phyloP scores from a whole-genome alignment of 2,888 invertebrate species.

The Apotomis capreana region DNA sequence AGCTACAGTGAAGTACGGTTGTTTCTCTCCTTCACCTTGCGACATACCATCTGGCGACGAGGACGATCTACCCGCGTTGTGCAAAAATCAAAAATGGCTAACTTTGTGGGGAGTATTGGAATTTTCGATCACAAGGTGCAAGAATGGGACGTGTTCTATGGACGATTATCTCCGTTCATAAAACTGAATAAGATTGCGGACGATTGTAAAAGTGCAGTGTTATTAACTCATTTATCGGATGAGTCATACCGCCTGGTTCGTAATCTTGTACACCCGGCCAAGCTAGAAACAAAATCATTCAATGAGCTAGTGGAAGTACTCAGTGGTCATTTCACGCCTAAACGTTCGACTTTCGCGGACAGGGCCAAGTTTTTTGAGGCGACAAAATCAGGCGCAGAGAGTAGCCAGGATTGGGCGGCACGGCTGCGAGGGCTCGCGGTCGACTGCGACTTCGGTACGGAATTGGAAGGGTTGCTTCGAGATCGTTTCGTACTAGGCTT shows the following conservation, averaged over 20 bases:
- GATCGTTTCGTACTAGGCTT: slow-evolving; percentile 1
- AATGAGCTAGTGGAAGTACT: no score
- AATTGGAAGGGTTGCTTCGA: not conserved
- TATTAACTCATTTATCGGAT: slow-evolving; percentile 42
- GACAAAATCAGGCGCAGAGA: slow-evolving; percentile 5
- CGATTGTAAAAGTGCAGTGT: slow-evolving; percentile 30
- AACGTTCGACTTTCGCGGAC: slow-evolving; percentile 44
- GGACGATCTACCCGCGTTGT: no score
- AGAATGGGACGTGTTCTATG: no score
- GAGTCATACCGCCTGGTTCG: slow-evolving; percentile 43
- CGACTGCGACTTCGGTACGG: not conserved
- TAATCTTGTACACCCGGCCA: slow-evolving; percentile 38
- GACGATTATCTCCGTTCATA: no score
- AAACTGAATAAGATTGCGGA: slow-evolving; percentile 30
- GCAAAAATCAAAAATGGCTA: no score
- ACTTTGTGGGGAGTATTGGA: no score
- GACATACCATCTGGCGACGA: no score
- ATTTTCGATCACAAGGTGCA: no score
- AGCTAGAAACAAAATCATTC: slow-evolving; percentile 17
- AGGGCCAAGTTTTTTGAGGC: slow-evolving; percentile 46
- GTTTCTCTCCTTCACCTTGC: no score
- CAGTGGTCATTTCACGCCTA: slow-evolving; percentile 44
- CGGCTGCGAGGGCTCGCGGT: not conserved
- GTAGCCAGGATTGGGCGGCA: slow-evolving; percentile 6
- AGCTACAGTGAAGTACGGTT: no score